phyloP scores from a whole-genome alignment of 2,888 invertebrate genomes.

The Noctua comes region DNA sequence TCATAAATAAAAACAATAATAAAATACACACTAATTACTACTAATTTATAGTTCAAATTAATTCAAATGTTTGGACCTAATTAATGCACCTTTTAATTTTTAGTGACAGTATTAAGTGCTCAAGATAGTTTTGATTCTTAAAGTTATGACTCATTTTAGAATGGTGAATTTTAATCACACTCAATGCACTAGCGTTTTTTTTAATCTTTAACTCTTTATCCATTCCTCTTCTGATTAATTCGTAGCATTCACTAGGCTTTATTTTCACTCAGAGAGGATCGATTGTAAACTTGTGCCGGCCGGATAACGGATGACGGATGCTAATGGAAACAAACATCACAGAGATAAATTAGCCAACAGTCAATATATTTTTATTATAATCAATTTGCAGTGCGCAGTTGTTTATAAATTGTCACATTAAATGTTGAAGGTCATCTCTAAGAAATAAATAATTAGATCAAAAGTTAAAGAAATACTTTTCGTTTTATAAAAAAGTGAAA shows the following conservation, averaged over 20 bases:
- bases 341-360: slow-evolving; percentile 64
- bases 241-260: not conserved
- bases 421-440: slow-evolving; percentile 58
- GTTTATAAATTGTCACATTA: slow-evolving; percentile 71
- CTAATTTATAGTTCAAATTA: too few relatives aligned
- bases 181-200: not conserved
- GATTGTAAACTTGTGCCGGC: not conserved
- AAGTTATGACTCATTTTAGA: not conserved
- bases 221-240: too few relatives aligned
- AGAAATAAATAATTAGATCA: slow-evolving; percentile 31
- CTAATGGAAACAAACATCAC: slow-evolving; percentile 67
- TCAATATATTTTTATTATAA: slow-evolving; percentile 73
- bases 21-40: too few relatives aligned
- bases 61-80: too few relatives aligned
- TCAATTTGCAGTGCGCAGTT: slow-evolving; percentile 71
- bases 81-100: too few relatives aligned
- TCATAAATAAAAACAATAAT: too few relatives aligned
- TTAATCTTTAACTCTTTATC: too few relatives aligned
- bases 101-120: too few relatives aligned
- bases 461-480: not conserved
- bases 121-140: too few relatives aligned
- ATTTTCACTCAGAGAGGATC: too few relatives aligned
- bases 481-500: not conserved
- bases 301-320: slow-evolving; percentile 26
- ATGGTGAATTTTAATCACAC: not conserved